These are phyloP conservation scores for Drosophila azteca DNA, from an alignment of 1,140 invertebrate species.

Conservation along the genomic window DNA sequence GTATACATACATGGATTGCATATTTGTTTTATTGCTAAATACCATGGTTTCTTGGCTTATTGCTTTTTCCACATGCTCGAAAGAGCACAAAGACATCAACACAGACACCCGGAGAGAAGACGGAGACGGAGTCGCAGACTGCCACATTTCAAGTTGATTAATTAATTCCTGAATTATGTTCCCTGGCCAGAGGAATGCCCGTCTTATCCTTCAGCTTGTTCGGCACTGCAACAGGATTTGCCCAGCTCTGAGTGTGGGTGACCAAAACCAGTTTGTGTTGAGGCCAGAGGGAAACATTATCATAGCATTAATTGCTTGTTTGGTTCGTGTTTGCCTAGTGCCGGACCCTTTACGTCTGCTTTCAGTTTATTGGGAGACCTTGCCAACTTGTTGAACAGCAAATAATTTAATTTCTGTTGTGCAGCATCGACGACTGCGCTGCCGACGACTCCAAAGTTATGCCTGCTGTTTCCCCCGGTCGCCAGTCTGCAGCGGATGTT, in stretches of 20 bases:
- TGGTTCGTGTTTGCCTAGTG: conserved; percentile 31
- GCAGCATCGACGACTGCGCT: neutral
- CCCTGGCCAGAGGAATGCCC: conserved; percentile 36
- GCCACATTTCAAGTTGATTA: conserved; percentile 61
- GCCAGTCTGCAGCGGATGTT: conserved; percentile 76
- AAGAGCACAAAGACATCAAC: conserved; percentile 10
- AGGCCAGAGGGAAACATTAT: conserved; percentile 44
- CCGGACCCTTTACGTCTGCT: conserved; percentile 30
- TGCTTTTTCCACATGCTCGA: conserved; percentile 40
- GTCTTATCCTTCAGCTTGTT: conserved; percentile 10
- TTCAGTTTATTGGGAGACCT: conserved; percentile 43
- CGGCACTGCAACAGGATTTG: neutral
- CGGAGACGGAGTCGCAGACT: conserved; percentile 1
- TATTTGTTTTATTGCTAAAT: conserved; percentile 66
- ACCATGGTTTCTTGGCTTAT: conserved; percentile 62
- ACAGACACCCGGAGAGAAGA: neutral
- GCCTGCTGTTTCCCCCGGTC: conserved; percentile 21
- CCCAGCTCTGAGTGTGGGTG: neutral
- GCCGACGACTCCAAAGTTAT: conserved; percentile 25
- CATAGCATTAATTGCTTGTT: conserved; percentile 54
- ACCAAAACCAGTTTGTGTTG: conserved; percentile 31
- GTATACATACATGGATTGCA: conserved; percentile 35
- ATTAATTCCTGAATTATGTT: conserved; percentile 58
- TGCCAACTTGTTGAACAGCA: conserved; percentile 61
- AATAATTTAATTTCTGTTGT: conserved; percentile 58